phyloP scores from a whole-genome alignment of 1,140 invertebrate species.

The Zaprionus africanus region DNA sequence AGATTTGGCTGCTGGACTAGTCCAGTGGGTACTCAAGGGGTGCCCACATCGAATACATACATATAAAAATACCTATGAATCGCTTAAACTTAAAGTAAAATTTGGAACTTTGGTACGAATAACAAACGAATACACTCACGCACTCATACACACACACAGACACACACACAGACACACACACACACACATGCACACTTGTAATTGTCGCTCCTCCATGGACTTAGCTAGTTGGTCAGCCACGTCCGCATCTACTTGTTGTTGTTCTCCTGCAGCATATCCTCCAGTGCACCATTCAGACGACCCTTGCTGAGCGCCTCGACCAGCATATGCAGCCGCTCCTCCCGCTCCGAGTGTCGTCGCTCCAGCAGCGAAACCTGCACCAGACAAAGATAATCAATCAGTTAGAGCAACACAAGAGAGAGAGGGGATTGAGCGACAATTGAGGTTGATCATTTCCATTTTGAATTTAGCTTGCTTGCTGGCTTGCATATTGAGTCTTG shows the following conservation, averaged over 20 bases:
- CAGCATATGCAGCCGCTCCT: conserved; percentile 83
- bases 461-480: background rate
- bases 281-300: conserved; percentile 76
- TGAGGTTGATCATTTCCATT: background rate
- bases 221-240: background rate
- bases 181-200: background rate
- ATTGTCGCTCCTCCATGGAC: background rate
- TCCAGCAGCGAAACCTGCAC: conserved; percentile 78
- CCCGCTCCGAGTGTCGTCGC: conserved; percentile 80
- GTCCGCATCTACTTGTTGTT: conserved; percentile 67
- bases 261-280: conserved; percentile 76
- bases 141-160: background rate
- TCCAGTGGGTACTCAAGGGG: too few relatives aligned
- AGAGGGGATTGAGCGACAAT: background rate
- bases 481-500: background rate
- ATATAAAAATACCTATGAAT: conserved; percentile 28
- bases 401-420: background rate
- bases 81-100: conserved; percentile 12
- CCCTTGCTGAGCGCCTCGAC: conserved; percentile 84
- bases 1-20: conserved; percentile 20
- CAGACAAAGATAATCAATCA: background rate
- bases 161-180: background rate
- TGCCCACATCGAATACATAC: conserved; percentile 12
- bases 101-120: conserved; percentile 12
- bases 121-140: conserved; percentile 9